These are phyloP conservation scores for Allolobophora icterica DNA, from an alignment of 2,888 invertebrate species.

Conservation along the genomic window DNA sequence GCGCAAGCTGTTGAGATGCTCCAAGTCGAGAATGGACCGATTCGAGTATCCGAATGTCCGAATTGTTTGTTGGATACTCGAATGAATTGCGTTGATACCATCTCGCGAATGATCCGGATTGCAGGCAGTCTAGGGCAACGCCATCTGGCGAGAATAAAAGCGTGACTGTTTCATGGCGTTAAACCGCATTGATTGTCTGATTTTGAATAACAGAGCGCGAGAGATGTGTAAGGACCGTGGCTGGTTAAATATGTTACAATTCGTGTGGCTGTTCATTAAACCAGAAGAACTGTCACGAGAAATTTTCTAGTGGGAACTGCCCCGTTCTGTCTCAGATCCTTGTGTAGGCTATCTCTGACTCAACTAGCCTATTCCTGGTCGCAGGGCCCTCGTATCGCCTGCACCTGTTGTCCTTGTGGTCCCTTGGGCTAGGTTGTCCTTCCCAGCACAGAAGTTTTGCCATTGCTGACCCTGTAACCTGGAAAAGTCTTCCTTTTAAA, in stretches of 20 bases:
- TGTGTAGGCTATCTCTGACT: too few relatives aligned
- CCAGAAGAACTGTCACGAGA: too few relatives aligned
- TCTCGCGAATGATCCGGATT: not conserved
- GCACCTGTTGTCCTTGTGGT: too few relatives aligned
- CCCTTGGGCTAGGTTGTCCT: too few relatives aligned
- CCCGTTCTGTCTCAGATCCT: too few relatives aligned
- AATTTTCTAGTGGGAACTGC: too few relatives aligned
- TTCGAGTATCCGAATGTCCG: slow-evolving; percentile 17
- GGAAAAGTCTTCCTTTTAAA: too few relatives aligned
- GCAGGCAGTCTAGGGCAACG: not conserved
- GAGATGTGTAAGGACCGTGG: not conserved
- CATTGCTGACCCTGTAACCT: too few relatives aligned
- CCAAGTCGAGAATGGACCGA: not conserved
- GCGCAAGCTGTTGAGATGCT: not conserved
- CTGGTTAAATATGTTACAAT: not conserved
- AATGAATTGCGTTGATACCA: not conserved
- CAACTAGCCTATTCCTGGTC: too few relatives aligned
- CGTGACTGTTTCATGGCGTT: not conserved
- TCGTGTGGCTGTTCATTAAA: too few relatives aligned
- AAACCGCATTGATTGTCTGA: not conserved
- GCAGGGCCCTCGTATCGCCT: too few relatives aligned
- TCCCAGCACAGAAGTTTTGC: too few relatives aligned
- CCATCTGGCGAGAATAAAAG: not conserved
- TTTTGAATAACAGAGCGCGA: not conserved
- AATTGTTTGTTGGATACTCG: not conserved